These are phyloP conservation scores for Alitta virens DNA, from an alignment of 2,888 invertebrate genomes.

Conservation along the genomic window DNA sequence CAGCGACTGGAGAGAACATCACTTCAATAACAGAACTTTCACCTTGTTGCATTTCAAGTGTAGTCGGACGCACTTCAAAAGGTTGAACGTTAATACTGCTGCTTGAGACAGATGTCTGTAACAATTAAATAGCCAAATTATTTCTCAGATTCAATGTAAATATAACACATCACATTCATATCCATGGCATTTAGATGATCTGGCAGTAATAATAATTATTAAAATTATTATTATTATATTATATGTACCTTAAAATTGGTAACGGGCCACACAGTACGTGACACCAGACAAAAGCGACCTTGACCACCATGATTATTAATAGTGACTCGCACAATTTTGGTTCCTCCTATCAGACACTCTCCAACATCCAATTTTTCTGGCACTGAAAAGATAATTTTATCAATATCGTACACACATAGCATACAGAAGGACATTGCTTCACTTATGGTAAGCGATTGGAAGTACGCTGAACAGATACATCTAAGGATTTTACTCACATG, in stretches of 20 bases:
- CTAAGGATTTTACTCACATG: slow-evolving; percentile 36
- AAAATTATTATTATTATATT: background rate
- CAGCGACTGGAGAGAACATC: slow-evolving; percentile 45
- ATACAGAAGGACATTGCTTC: no score
- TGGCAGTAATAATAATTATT: no score
- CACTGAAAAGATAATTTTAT: slow-evolving; percentile 42
- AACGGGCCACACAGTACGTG: slow-evolving; percentile 48
- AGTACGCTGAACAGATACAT: background rate
- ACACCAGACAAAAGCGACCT: slow-evolving; percentile 53
- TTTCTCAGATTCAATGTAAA: background rate
- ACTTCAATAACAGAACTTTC: slow-evolving; percentile 49
- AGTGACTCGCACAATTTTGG: slow-evolving; percentile 44
- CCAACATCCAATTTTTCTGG: slow-evolving; percentile 50
- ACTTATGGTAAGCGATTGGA: no score
- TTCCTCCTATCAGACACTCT: slow-evolving; percentile 52
- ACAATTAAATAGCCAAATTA: background rate
- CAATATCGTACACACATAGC: no score
- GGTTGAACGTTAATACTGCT: slow-evolving; percentile 41
- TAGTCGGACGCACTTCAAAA: slow-evolving; percentile 53
- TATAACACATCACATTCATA: background rate
- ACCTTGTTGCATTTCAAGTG: slow-evolving; percentile 44
- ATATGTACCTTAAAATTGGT: slow-evolving; percentile 52
- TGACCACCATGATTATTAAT: slow-evolving; percentile 53
- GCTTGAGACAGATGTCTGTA: slow-evolving; percentile 36
- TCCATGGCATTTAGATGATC: background rate